Evolutionary conservation across 2,888 invertebrate genomes (phyloP).

Genomic region (Campoplex capitator): DNA sequence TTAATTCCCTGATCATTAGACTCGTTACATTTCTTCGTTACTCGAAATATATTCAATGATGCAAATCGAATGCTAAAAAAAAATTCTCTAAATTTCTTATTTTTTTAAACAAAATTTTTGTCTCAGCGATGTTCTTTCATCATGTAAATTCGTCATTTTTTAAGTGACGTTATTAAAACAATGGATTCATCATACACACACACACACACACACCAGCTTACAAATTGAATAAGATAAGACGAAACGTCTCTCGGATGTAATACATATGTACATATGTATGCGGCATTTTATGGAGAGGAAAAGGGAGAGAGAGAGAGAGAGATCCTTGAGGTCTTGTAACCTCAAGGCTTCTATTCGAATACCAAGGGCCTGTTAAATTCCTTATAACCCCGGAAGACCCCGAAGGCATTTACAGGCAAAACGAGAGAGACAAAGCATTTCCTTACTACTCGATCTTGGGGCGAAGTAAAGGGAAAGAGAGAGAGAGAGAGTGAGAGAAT

Average conservation of each 20-base stretch:
- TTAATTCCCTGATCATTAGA: not conserved
- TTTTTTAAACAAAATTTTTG: not conserved
- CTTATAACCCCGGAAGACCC: slow-evolving; percentile 68
- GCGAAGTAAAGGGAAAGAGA: slow-evolving; percentile 32
- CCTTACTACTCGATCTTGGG: slow-evolving; percentile 65
- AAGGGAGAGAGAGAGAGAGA: slow-evolving; percentile 30
- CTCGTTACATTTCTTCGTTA: not conserved
- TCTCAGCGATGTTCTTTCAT: too few relatives aligned
- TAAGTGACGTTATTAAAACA: not conserved
- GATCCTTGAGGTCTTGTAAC: slow-evolving; percentile 60
- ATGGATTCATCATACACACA: not conserved
- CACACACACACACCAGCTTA: slow-evolving; percentile 5
- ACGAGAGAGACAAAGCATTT: slow-evolving; percentile 57
- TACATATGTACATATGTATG: slow-evolving; percentile 55
- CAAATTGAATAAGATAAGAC: slow-evolving; percentile 34
- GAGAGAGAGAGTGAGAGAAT: slow-evolving; percentile 30
- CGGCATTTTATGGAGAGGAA: slow-evolving; percentile 37
- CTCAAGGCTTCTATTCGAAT: slow-evolving; percentile 62
- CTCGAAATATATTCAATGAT: too few relatives aligned
- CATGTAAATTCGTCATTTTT: not conserved
- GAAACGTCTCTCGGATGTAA: slow-evolving; percentile 53
- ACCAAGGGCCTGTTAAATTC: slow-evolving; percentile 67
- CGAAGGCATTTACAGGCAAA: slow-evolving; percentile 63
- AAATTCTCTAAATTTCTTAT: not conserved
- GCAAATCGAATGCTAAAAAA: not conserved